phyloP scores from a whole-genome alignment of 2,888 invertebrate species.

The Apodemia hepburni region DNA sequence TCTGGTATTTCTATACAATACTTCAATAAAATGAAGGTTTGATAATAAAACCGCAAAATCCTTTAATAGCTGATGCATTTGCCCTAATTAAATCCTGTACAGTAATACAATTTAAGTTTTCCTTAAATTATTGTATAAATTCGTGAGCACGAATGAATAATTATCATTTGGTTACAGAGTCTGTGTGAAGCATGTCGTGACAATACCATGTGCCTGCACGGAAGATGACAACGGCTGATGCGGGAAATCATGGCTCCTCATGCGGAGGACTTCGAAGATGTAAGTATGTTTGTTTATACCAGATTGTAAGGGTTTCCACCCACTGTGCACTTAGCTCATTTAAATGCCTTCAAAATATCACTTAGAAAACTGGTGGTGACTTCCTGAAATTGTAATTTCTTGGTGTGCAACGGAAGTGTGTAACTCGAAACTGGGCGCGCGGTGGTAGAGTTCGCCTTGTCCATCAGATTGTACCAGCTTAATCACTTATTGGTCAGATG shows the following conservation, averaged over 20 bases:
- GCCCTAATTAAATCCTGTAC: not conserved
- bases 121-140: slow-evolving; percentile 34
- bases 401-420: too few species aligned
- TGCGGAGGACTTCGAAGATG: slow-evolving; percentile 50
- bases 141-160: slow-evolving; percentile 2
- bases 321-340: too few species aligned
- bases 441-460: too few species aligned
- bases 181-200: slow-evolving; percentile 29
- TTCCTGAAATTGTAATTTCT: too few species aligned
- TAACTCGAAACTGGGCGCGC: too few species aligned
- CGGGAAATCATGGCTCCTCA: slow-evolving; percentile 50
- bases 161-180: slow-evolving; percentile 32
- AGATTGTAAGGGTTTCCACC: too few species aligned
- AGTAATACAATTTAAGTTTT: slow-evolving; percentile 27
- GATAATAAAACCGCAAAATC: not conserved
- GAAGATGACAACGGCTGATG: slow-evolving; percentile 36
- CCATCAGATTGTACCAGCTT: too few species aligned
- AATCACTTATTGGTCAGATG: too few species aligned
- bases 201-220: slow-evolving; percentile 20
- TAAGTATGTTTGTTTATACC: slow-evolving; percentile 16
- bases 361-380: too few species aligned
- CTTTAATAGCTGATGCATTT: not conserved
- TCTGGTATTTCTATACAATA: too few species aligned
- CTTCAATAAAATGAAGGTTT: too few species aligned
- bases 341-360: too few species aligned